Evolutionary conservation across 1,140 invertebrate genomes (phyloP), one percentile per base, ranked within the genome.

Genomic region (Geopemphigus sp.): DNA sequence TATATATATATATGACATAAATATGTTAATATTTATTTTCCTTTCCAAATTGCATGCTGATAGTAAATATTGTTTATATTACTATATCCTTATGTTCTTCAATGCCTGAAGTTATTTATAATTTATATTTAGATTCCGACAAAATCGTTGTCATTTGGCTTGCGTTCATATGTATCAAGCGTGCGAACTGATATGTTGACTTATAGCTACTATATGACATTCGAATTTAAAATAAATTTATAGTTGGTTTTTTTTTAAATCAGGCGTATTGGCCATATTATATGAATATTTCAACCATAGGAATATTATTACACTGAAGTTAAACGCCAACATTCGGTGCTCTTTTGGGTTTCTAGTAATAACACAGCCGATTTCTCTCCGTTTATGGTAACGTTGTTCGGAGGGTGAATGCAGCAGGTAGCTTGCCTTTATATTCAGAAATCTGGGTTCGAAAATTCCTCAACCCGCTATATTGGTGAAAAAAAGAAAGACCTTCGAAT

Each of bases 381-480:
- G 50, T 68, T 68, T 68, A 14, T 68, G 45, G 12, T 54, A 54
- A 54, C 24, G 15, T 11, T 47, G 47, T 54, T 3, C 11, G 50
- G 26, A 72, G 68, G 68, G 50, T 54, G 24, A 72, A 24, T 53
- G 68, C 47, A 54, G 68, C 68, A 54, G 68, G 68, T 72, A 54
- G 68, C 4, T n/a, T n/a, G 24, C 26, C 11, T 72, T 54, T 54
- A 54, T 54, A 54, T 72, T 72, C 26, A 10, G 26, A 70, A 72
- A 72, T 72, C 26, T 11, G 50, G 50, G 68, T 54, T 47, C 24
- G 29, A 72, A 50, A 72, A 72, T 72, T 72, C 68, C 68, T 72
- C 24, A 72, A 54, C 47, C 50, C 50, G 54, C n/a, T 26, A 24
- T 53, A 24, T 26, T 14, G 24, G 50, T 6, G 54, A 29, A 54